Conservation (phyloP, 1,140 invertebrate genomes). For the Maniola jurtina region DNA sequence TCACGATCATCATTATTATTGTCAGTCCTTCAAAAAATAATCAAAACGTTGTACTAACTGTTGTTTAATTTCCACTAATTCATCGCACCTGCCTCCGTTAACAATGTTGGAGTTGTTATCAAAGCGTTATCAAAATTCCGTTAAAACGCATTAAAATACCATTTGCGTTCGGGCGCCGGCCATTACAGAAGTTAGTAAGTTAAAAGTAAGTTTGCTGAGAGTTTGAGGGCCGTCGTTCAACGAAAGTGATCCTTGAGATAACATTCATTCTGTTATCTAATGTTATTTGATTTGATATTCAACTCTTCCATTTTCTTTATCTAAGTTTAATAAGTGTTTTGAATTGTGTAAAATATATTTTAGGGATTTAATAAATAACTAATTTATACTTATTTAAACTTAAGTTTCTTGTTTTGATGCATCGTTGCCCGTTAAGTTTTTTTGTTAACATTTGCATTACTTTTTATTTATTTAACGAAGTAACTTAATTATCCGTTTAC, state of each 20-base stretch:
- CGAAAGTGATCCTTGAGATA: not conserved
- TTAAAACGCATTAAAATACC: slow-evolving; percentile 25
- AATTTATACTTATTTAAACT: too few species aligned
- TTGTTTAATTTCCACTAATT: slow-evolving; percentile 6
- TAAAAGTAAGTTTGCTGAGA: not conserved
- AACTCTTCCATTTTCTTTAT: too few species aligned
- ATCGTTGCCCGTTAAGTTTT: too few species aligned
- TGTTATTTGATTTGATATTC: not conserved
- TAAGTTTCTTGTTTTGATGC: too few species aligned
- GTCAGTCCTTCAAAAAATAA: too few species aligned
- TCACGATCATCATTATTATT: too few species aligned
- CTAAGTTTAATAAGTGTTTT: too few species aligned
- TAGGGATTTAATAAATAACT: too few species aligned
- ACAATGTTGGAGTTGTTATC: not conserved
- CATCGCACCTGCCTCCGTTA: slow-evolving; percentile 8
- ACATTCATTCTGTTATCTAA: not conserved
- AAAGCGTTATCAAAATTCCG: slow-evolving; percentile 20
- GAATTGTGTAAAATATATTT: too few species aligned
- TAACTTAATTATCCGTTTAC: too few species aligned
- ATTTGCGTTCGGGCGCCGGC: slow-evolving; percentile 16
- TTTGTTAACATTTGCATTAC: too few species aligned
- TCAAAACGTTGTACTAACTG: not conserved
- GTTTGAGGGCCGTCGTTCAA: not conserved
- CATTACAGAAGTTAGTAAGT: slow-evolving; percentile 21
- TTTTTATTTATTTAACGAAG: too few species aligned